Evolutionary conservation across 1,140 invertebrate genomes (phyloP), one percentile per base, ranked within the genome.

Genomic region (Brachionus asplanchnoidis): DNA sequence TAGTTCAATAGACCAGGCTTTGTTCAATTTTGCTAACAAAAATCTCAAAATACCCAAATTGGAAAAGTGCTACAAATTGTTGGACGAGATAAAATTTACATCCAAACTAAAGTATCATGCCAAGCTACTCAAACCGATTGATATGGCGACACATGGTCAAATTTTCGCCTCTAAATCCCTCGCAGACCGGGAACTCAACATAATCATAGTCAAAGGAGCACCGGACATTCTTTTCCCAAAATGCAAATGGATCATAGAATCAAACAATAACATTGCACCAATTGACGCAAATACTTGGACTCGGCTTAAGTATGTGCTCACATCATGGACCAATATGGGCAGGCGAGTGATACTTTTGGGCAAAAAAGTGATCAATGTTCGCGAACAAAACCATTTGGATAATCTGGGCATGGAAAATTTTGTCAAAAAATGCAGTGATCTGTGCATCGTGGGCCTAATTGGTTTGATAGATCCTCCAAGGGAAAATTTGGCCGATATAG

Each of bases 371-470:
- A 44, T 79, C 12, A 79, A 50, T 56, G 6, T 7, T 56, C 23
- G 46, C 14, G 46, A 79, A 44, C 50, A 79, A 56, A 14, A 79
- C 17, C 46, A 79, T 17, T 17, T 79, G 1, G 9, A 36, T 17
- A 3, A 56, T n/a, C n/a, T 46, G 6, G 32, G 50, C 17, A 8
- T 56, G 23, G 77, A 79, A 14, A 60, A 56, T 56, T 79, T 84
- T 40, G n/a, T 80, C 79, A 85, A 26, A 85, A 87, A 88, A 28
- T 90, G 90, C 28, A 79, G 56, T 56, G 77, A 42, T 56, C n/a
- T 70, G 32, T 84, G 46, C 56, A 68, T 80, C 20, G 53, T 80
- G 17, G 77, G 77, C 3, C 26, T 80, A n/a, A 42, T 80, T 80
- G 50, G 77, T 80, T 23, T 80, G 20, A 60, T 80, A 23, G 77